Conservation (phyloP, 2,113 vertebrate species). For the Antechinus stuartii region DNA sequence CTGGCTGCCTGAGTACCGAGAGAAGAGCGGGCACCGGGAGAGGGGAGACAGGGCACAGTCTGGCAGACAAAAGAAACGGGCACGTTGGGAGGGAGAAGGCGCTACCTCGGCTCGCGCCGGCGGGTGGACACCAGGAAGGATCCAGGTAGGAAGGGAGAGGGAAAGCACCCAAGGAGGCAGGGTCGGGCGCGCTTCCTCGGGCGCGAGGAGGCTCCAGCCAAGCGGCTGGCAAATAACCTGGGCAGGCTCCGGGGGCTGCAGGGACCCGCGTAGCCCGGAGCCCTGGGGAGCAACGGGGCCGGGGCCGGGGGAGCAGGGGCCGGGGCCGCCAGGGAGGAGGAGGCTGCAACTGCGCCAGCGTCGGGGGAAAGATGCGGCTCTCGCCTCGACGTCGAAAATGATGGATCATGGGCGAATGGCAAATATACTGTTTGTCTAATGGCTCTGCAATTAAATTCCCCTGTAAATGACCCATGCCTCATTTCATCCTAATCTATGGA, state of each 20-base stretch:
- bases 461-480: constrained; percentile 99
- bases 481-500: constrained; percentile 99
- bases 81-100: constrained; percentile 40
- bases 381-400: constrained; percentile 95
- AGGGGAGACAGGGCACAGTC: background rate
- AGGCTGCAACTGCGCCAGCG: constrained; percentile 85
- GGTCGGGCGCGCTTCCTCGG: constrained; percentile 74
- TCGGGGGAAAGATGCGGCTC: constrained; percentile 84
- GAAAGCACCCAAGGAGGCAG: constrained; percentile 60
- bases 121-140: background rate
- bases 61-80: constrained; percentile 67
- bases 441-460: constrained; percentile 99
- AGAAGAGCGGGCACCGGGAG: background rate
- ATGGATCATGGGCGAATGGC: constrained; percentile 97
- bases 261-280: background rate
- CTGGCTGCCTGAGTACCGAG: fast-evolving
- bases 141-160: background rate
- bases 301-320: background rate
- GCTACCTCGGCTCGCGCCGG: background rate
- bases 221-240: constrained; percentile 87
- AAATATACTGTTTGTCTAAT: constrained; percentile 99
- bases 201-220: constrained; percentile 58
- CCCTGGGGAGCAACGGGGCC: background rate
- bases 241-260: constrained; percentile 85
- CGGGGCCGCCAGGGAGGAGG: constrained; percentile 79